Conservation (phyloP, 2,888 invertebrate species). For the Cryptocephalus primarius region DNA sequence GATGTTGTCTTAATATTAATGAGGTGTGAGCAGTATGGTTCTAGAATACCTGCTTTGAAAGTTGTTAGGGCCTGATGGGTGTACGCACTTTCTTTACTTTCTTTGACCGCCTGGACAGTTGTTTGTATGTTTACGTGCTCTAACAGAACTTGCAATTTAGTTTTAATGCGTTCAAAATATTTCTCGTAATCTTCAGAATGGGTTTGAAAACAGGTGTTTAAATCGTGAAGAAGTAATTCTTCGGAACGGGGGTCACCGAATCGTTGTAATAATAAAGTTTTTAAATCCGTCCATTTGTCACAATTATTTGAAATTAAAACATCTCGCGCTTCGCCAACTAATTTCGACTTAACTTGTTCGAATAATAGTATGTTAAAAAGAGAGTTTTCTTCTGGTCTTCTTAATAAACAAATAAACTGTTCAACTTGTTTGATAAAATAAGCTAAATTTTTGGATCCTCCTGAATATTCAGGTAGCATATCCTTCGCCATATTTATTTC, state of each 20-base stretch:
- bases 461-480: too few species aligned
- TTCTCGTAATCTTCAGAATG: conserved; percentile 8
- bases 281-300: conserved; percentile 6
- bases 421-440: conserved; percentile 11
- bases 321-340: conserved; percentile 8
- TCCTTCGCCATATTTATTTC: too few species aligned
- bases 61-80: conserved; percentile 4
- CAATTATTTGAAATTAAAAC: background rate
- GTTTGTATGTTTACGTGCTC: conserved; percentile 7
- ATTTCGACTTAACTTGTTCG: conserved; percentile 9
- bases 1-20: conserved; percentile 1
- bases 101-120: too few species aligned
- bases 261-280: conserved; percentile 6
- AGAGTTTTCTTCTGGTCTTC: conserved; percentile 1
- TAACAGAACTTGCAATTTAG: conserved; percentile 13
- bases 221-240: conserved; percentile 8
- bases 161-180: conserved; percentile 13
- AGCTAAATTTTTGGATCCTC: conserved; percentile 7
- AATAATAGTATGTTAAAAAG: conserved; percentile 3
- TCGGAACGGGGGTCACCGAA: conserved; percentile 11
- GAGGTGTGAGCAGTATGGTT: conserved; percentile 9
- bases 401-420: conserved; percentile 5
- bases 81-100: background rate
- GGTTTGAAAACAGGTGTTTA: conserved; percentile 9
- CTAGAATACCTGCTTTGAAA: conserved; percentile 5